These are phyloP conservation scores for Grammomys dolichurus DNA, from an alignment of 2,113 vertebrate genomes.

Conservation along the genomic window DNA sequence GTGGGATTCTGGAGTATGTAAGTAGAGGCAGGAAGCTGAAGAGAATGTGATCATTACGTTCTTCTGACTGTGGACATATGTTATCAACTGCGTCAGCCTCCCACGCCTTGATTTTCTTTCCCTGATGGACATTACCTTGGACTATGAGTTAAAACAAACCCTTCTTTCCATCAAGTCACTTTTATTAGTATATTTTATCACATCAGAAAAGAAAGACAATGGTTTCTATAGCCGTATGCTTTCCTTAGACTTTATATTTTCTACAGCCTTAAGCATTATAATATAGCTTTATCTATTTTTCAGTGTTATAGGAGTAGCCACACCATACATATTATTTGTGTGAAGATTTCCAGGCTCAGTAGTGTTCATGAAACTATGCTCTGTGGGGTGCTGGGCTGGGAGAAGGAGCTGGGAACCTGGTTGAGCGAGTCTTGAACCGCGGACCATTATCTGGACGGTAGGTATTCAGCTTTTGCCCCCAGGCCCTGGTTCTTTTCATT, in stretches of 20 bases:
- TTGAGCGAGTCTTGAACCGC: too few relatives aligned
- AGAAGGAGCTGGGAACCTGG: too few relatives aligned
- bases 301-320: background rate
- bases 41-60: too few relatives aligned
- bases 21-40: background rate
- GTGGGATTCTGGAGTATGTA: background rate
- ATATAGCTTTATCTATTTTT: background rate
- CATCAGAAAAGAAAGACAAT: background rate
- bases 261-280: background rate
- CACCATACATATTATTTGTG: background rate
- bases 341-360: background rate
- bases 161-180: too few relatives aligned
- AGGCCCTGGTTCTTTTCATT: too few relatives aligned
- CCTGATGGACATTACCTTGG: background rate
- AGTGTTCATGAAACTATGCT: background rate
- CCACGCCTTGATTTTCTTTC: too few relatives aligned
- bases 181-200: background rate
- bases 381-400: too few relatives aligned
- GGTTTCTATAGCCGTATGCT: background rate
- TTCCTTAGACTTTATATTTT: slow-evolving; percentile 2
- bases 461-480: too few relatives aligned
- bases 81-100: background rate
- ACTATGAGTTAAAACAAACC: background rate
- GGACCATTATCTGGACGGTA: too few relatives aligned
- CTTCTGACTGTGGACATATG: background rate